Evolutionary conservation across 2,113 vertebrate genomes (phyloP).

Genomic region (Narcine bancroftii): DNA sequence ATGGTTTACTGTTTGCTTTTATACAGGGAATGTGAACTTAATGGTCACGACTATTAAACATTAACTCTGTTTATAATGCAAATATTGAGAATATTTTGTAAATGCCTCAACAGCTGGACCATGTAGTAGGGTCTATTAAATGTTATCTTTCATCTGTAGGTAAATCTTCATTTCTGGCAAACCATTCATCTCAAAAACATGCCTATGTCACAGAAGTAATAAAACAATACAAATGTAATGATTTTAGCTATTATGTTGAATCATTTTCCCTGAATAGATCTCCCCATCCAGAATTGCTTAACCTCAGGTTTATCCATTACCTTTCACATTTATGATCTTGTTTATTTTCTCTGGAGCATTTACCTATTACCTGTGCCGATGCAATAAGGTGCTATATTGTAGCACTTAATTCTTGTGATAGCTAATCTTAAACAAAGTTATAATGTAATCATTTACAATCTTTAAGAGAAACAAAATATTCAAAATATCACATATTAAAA

Average conservation of each 20-base stretch:
- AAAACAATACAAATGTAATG: neutral
- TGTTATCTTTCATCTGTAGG: neutral
- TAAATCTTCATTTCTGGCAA: neutral
- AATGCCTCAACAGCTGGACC: constrained; percentile 4
- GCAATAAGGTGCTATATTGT: neutral
- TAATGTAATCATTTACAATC: neutral
- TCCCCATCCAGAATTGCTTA: neutral
- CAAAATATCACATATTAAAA: neutral
- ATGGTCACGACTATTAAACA: neutral
- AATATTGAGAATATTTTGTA: neutral
- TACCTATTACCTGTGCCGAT: too few relatives aligned
- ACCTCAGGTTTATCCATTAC: neutral
- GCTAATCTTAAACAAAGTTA: neutral
- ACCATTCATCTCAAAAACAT: neutral
- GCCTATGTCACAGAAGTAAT: neutral
- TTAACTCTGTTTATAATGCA: constrained; percentile 19
- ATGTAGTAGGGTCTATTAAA: neutral
- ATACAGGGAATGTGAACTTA: neutral
- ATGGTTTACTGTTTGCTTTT: neutral
- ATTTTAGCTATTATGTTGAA: neutral
- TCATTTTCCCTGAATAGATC: neutral
- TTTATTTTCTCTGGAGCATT: too few relatives aligned
- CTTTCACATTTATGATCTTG: too few relatives aligned
- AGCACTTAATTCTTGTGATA: neutral
- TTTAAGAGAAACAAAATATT: neutral